Conservation (phyloP, 2,113 vertebrate genomes). For the Hylia prasina region DNA sequence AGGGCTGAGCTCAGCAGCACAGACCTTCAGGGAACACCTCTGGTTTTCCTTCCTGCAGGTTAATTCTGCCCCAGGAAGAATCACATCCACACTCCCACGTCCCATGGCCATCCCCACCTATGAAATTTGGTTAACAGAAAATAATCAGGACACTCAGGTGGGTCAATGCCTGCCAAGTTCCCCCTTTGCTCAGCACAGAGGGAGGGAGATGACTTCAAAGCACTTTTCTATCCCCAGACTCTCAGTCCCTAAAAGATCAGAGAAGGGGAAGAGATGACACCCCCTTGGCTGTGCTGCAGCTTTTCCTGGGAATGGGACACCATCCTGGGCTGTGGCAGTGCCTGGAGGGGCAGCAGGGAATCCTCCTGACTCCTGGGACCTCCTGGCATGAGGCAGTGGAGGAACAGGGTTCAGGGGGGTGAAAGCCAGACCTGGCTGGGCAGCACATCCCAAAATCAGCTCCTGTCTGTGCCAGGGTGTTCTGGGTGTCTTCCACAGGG, state of each 20-base stretch:
- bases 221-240: not conserved
- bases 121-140: not conserved
- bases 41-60: fast-evolving
- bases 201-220: not conserved
- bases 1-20: not conserved
- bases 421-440: not conserved
- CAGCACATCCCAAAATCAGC: not conserved
- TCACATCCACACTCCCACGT: not conserved
- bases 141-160: not conserved
- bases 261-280: not conserved
- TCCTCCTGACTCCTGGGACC: not conserved
- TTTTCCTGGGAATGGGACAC: not conserved
- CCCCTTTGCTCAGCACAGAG: not conserved
- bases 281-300: not conserved
- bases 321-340: not conserved
- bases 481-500: not conserved
- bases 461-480: not conserved
- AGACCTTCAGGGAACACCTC: not conserved
- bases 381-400: not conserved
- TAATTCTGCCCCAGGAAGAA: not conserved
- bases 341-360: not conserved
- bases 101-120: fast-evolving
- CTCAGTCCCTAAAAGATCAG: not conserved
- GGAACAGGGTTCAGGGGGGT: not conserved
- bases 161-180: not conserved